Evolutionary conservation across 2,888 invertebrate species (phyloP).

Genomic region (Patella caerulea): DNA sequence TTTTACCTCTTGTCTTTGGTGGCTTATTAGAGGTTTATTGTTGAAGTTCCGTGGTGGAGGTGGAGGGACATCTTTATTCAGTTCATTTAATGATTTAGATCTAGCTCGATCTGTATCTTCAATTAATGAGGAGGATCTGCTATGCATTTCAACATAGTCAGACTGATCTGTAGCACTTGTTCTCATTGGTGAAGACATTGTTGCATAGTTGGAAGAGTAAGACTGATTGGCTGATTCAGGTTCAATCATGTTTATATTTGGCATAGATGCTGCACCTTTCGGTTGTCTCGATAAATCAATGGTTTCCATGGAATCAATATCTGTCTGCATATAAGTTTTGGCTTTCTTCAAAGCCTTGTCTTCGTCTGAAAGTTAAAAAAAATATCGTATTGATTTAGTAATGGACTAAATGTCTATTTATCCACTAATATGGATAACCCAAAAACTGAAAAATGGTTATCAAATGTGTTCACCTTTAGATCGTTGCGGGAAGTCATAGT

Average conservation of each 20-base stretch:
- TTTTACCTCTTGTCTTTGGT: conserved; percentile 36
- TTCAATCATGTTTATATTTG: conserved; percentile 28
- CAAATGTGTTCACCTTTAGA: too few species aligned
- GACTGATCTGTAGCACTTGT: neutral
- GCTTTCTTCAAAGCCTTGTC: conserved; percentile 50
- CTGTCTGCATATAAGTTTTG: conserved; percentile 89
- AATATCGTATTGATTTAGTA: neutral
- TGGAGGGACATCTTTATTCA: neutral
- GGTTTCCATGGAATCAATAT: conserved; percentile 86
- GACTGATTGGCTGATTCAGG: conserved; percentile 17
- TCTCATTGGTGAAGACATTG: conserved; percentile 8
- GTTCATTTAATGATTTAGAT: neutral
- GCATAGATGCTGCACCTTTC: conserved; percentile 36
- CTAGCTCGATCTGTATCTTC: neutral
- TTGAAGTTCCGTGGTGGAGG: neutral
- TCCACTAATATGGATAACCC: too few species aligned
- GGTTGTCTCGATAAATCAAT: conserved; percentile 74
- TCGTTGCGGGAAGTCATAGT: too few species aligned
- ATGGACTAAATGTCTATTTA: too few species aligned
- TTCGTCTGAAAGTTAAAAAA: conserved; percentile 21
- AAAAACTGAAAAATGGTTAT: too few species aligned
- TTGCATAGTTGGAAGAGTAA: neutral
- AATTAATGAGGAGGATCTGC: neutral
- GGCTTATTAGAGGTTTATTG: conserved; percentile 33
- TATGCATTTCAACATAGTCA: conserved; percentile 4